Base-by-base conservation (phyloP, 2,797 vertebrate species). In the Garrulus glandarius region DNA sequence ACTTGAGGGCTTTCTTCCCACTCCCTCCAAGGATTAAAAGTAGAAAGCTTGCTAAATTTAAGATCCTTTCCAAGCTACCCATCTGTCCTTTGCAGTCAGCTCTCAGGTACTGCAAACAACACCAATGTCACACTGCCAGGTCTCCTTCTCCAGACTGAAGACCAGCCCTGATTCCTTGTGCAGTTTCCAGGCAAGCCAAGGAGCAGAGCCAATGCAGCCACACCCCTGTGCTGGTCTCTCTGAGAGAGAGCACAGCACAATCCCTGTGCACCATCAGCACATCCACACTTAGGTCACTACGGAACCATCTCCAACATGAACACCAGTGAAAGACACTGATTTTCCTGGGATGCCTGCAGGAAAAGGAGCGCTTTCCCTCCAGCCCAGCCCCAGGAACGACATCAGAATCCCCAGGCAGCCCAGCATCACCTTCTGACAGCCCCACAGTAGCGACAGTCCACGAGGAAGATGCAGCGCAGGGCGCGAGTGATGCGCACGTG, bases 391-490 rank as follows among this genome's bases (percentile, higher is more conserved):
- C 55, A 67, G 60, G 27, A 5, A 4, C 0, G 12, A 36, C 10
- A 63, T 41, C 50, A 79, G 56, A 30, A 32, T 6, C 29, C 8
- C 13, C 36, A 49, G 44, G 23, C 44, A 76, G 61, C 36, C 44
- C 79, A 41, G 11, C 52, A 27, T 50, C 82, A 99, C 99, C 99
- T 99, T 88, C 99, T 98, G 89, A 99, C 99, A 3, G 99, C 99
- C 5, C 99, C 99, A 10, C 99, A 99, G 98, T 99, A 99, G 95
- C 99, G 98, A 91, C 99, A 99, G 97, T 99, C 99, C 89, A 99
- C 99, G 91, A 99, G 96, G 98, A 99, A 99, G 92, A 99, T 99
- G 46, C 99, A 99, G 83, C 99, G 98, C 87, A 99, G 98, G 11
- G 99, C 99, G 95, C 99, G 98, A 4, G 99, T 99, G 76, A 99